Percentiles rank a stretch among this genome's conserved stretches.
Evolutionary conservation across 2,888 invertebrate genomes (phyloP).

Genomic region (Biston betularia): DNA sequence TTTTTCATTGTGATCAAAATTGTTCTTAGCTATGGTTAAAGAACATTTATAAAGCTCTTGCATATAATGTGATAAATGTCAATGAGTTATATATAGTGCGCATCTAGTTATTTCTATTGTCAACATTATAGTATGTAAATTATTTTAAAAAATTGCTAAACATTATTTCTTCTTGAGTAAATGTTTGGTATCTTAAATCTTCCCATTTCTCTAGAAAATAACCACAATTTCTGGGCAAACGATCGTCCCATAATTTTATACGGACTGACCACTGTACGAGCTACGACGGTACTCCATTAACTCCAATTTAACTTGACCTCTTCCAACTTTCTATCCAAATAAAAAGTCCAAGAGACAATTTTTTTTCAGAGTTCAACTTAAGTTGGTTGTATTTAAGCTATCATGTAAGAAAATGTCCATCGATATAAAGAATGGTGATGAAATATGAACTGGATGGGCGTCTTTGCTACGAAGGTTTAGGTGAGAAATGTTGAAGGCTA

Average conservation of each 20-base stretch:
- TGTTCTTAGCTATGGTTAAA: too few species aligned
- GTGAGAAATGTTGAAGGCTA: not conserved
- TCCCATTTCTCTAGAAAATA: slow-evolving; percentile 50
- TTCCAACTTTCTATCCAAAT: slow-evolving; percentile 18
- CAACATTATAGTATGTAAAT: too few species aligned
- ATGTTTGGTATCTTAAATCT: slow-evolving; percentile 26
- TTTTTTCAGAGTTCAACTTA: slow-evolving; percentile 16
- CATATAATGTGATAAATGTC: too few species aligned
- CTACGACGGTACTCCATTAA: slow-evolving; percentile 36
- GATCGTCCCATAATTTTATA: slow-evolving; percentile 57
- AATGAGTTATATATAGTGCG: too few species aligned
- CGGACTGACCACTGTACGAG: slow-evolving; percentile 49
- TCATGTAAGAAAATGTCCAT: slow-evolving; percentile 45
- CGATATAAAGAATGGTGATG: slow-evolving; percentile 55
- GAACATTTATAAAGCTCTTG: too few species aligned
- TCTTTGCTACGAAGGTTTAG: slow-evolving; percentile 17
- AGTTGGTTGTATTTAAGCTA: slow-evolving; percentile 5
- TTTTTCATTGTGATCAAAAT: too few species aligned
- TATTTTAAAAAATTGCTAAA: too few species aligned
- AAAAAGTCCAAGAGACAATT: slow-evolving; percentile 10
- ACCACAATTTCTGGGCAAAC: slow-evolving; percentile 58
- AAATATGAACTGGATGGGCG: slow-evolving; percentile 44
- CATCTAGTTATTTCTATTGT: too few species aligned
- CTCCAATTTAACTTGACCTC: slow-evolving; percentile 47
- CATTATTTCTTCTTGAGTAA: not conserved